A percentile compares a stretch with the other conserved stretches of the same genome.
Evolutionary conservation across 2,113 vertebrate species (phyloP).

Genomic region (Sebastes fasciatus): DNA sequence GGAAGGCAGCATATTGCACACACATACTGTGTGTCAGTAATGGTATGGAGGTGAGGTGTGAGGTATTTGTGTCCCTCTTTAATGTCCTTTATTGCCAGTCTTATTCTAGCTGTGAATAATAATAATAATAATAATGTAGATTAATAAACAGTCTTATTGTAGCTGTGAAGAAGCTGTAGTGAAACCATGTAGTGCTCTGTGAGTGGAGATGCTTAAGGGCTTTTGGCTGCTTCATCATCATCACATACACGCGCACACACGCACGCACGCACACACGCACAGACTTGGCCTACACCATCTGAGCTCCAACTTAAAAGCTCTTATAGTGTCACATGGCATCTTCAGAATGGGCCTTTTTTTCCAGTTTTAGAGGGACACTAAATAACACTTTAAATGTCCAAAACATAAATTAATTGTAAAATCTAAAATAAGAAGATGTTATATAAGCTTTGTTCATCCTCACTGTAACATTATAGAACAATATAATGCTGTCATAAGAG

Average conservation of each 20-base stretch:
- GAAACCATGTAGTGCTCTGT: too few species aligned
- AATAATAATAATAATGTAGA: too few species aligned
- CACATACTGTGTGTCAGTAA: too few species aligned
- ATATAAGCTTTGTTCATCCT: background rate
- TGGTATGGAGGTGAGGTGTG: too few species aligned
- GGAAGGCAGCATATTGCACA: too few species aligned
- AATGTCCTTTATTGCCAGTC: too few species aligned
- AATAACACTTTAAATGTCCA: slow-evolving; percentile 10
- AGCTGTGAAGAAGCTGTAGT: too few species aligned
- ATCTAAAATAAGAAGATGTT: background rate
- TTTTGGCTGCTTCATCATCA: slow-evolving; percentile 51
- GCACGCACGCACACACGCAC: slow-evolving; percentile 35
- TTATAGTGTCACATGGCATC: slow-evolving; percentile 36
- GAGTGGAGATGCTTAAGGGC: slow-evolving; percentile 36
- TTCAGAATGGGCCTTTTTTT: background rate
- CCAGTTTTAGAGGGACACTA: background rate
- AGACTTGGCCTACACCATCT: slow-evolving; percentile 64
- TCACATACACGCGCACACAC: slow-evolving; percentile 24
- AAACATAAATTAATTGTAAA: background rate
- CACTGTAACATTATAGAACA: background rate
- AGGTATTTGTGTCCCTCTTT: too few species aligned
- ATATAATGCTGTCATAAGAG: background rate
- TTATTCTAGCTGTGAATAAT: too few species aligned
- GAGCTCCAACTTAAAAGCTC: slow-evolving; percentile 42
- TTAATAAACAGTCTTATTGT: too few species aligned